Evolutionary conservation across 2,888 invertebrate species (phyloP), one percentile per base, ranked within the genome.

Genomic region (Biston betularia): DNA sequence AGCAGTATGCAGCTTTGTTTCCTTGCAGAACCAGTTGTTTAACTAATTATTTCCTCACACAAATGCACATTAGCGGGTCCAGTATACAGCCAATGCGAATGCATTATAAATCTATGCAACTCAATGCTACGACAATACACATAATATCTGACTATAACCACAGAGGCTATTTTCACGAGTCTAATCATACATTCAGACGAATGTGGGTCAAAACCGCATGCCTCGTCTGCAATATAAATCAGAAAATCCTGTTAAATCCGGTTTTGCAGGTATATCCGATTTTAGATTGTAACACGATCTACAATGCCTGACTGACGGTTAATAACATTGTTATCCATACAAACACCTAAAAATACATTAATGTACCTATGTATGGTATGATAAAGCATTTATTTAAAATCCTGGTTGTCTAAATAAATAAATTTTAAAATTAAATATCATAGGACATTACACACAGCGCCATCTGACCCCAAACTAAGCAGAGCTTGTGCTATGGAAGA

Each of bases 201-300:
- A 74, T 74, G 72, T 74, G 62, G 73, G 73, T 72, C 73, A 74
- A 72, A 70, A 74, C 70, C 69, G 69, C 69, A 70, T 50, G 63
- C 53, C 68, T 60, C 48, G 60, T 12, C 53, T 58, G 56, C 67
- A 52, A 54, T 63, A 61, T 69, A 55, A 65, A 65, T 65, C 56
- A 67, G 58, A 68, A 56, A 65, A 55, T 46, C 46, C 61, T 54
- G 54, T 50, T 45, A 12, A 40, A 72, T 69, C 72, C 69, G 67
- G 69, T 68, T 70, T 42, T 46, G 46, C 50, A 24, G 46, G 49
- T 44, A 61, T 53, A 62, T 49, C 35, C 40, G 57, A 62, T 57
- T 65, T 56, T 50, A 8, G 35, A 65, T 61, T 65, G 52, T 33
- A 65, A 66, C 8, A 52, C 58, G 44, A 62, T 66, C 52, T 24